Conservation (phyloP, 2,797 vertebrate species). For the Hyperoplus lanceolatus region DNA sequence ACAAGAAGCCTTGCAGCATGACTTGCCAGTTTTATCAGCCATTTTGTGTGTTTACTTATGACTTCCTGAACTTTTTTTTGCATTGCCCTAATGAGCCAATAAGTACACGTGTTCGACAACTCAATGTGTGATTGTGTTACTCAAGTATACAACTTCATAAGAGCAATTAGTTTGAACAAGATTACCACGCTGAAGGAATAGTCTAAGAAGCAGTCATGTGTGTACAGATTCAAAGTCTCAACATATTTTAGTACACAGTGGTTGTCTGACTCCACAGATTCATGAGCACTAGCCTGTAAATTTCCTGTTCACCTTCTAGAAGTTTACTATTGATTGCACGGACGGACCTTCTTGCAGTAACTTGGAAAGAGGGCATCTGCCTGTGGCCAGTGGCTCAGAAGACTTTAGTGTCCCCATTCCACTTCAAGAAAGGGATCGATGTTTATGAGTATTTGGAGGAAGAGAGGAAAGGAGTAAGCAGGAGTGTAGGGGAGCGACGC, state of each 20-base stretch:
- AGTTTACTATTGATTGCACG: slow-evolving; percentile 50
- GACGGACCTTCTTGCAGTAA: slow-evolving; percentile 46
- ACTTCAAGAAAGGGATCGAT: slow-evolving; percentile 59
- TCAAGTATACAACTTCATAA: neutral
- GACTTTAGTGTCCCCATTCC: slow-evolving; percentile 45
- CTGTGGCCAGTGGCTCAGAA: slow-evolving; percentile 35
- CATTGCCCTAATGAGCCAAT: slow-evolving; percentile 20
- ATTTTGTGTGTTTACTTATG: slow-evolving; percentile 53
- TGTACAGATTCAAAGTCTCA: slow-evolving; percentile 12
- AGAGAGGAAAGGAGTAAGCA: slow-evolving; percentile 11
- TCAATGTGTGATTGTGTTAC: neutral
- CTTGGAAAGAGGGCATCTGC: slow-evolving; percentile 39
- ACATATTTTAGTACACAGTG: neutral
- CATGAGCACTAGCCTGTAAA: slow-evolving; percentile 12
- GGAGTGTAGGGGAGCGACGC: slow-evolving; percentile 1
- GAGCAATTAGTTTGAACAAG: neutral
- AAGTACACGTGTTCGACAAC: slow-evolving; percentile 19
- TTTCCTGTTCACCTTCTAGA: slow-evolving; percentile 19
- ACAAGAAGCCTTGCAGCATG: slow-evolving; percentile 51
- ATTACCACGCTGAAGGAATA: neutral
- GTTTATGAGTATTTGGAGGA: slow-evolving; percentile 61
- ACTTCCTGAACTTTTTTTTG: slow-evolving; percentile 52
- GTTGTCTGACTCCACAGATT: slow-evolving; percentile 31
- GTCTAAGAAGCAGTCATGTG: neutral
- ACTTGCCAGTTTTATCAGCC: slow-evolving; percentile 61